phyloP scores from a whole-genome alignment of 2,797 vertebrate species.

The Liparis tanakae region DNA sequence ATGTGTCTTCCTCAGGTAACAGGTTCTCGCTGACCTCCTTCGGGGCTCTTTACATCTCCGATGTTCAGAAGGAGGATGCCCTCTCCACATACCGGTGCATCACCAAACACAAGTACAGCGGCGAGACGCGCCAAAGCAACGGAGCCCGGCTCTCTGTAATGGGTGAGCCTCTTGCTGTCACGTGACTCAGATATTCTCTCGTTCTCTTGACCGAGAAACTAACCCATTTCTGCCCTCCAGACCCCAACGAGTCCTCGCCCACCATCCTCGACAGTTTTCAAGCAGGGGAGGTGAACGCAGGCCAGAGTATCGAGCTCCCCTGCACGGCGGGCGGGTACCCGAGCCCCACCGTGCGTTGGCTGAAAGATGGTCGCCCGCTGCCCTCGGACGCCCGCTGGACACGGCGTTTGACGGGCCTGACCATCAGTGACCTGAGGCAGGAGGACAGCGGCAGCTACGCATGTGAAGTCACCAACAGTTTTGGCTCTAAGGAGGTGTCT shows the following conservation, averaged over 20 bases:
- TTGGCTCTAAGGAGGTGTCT: slow-evolving; percentile 95
- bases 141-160: slow-evolving; percentile 96
- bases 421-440: slow-evolving; percentile 91
- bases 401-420: slow-evolving; percentile 92
- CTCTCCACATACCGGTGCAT: slow-evolving; percentile 98
- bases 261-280: slow-evolving; percentile 97
- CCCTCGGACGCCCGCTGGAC: slow-evolving; percentile 93
- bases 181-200: background rate
- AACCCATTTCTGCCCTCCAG: slow-evolving; percentile 63
- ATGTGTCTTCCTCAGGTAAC: slow-evolving; percentile 86
- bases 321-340: slow-evolving; percentile 97
- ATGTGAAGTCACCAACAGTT: slow-evolving; percentile 98
- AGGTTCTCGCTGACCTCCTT: slow-evolving; percentile 95
- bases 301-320: slow-evolving; percentile 91
- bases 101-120: slow-evolving; percentile 98
- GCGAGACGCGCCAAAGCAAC: slow-evolving; percentile 97
- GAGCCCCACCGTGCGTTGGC: slow-evolving; percentile 94
- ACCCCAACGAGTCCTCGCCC: slow-evolving; percentile 94
- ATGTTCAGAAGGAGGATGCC: slow-evolving; percentile 98
- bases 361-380: slow-evolving; percentile 94
- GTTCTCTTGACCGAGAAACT: slow-evolving; percentile 14
- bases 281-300: slow-evolving; percentile 89
- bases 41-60: slow-evolving; percentile 97
- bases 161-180: slow-evolving; percentile 75
- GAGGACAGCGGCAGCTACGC: slow-evolving; percentile 97